Base-by-base conservation (phyloP, 2,797 vertebrate species). In the Strix occidentalis region DNA sequence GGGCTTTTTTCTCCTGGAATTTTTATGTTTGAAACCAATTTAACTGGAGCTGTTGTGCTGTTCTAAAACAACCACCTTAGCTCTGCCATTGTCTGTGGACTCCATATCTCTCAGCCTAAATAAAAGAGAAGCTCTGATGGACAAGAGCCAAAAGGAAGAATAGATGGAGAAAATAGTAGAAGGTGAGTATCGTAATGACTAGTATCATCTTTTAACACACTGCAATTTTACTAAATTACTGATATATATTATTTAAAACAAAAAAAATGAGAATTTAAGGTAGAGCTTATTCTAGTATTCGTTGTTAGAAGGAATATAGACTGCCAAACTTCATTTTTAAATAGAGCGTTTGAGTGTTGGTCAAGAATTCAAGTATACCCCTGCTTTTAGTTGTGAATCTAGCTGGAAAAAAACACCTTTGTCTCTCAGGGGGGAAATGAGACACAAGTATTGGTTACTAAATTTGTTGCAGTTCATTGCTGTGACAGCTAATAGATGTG, bases 401-500 rank as follows among this genome's bases (percentile, higher is more conserved):
- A 83, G 63, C 61, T 96, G 78, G 37, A 94, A 89, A 75, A 96
- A 94, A 93, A 93, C 58, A 93, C 26, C 23, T 95, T 93, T 95
- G 53, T 93, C 24, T 96, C 35, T 97, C 41, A 57, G 48, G 75
- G 87, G 87, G 84, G 71, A 97, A 97, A 95, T 89, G 83, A 97
- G 94, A 83, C 78, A n/a, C 83, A 95, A 93, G 37, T 80, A 86
- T 84, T n/a, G 11, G 54, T 87, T 93, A 81, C 80, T 75, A 88
- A 95, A 96, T 97, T 48, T 94, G 60, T 95, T 85, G 76, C 79
- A 74, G 77, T 94, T 93, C 72, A 69, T 93, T 79, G 46, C 69
- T 91, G 41, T 97, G 96, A 96, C 93, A 97, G 74, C 79, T 96
- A 96, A 94, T 97, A 96, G 75, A 95, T 96, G 83, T 84, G 95